These are phyloP conservation scores for Cassiopea andromeda DNA, from an alignment of 30 jellyfish, hydroid and myxozoan species.

Conservation along the genomic window DNA sequence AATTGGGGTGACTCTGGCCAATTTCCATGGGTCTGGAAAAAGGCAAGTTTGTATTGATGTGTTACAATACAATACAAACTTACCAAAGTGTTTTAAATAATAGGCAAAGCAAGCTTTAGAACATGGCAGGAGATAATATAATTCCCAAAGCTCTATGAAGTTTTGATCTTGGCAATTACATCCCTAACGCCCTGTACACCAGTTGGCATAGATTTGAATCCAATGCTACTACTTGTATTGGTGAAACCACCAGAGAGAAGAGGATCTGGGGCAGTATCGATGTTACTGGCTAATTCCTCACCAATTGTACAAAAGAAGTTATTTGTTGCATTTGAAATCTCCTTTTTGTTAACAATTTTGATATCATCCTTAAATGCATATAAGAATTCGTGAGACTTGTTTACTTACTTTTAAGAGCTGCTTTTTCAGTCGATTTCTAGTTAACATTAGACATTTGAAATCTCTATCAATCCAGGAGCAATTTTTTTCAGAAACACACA, in stretches of 20 bases:
- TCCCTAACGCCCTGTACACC: constrained; percentile 11
- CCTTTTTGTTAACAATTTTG: not conserved
- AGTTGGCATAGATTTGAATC: not conserved
- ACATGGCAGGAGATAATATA: constrained; percentile 9
- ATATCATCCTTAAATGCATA: not conserved
- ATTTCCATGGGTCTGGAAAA: constrained; percentile 37
- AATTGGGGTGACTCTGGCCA: constrained; percentile 29
- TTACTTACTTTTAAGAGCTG: not conserved
- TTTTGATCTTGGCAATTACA: constrained; percentile 21
- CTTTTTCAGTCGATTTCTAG: not conserved
- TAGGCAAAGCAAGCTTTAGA: constrained; percentile 22
- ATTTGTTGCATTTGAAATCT: not conserved
- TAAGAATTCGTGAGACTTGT: not conserved
- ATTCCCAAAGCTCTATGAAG: constrained; percentile 24
- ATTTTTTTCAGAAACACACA: not conserved
- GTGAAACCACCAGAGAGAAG: not conserved
- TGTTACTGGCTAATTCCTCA: not conserved
- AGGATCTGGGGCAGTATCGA: not conserved
- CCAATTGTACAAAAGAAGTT: not conserved
- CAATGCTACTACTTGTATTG: not conserved
- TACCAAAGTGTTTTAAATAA: constrained; percentile 32
- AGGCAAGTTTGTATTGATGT: constrained; percentile 17
- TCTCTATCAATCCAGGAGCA: not conserved
- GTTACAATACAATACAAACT: not conserved
- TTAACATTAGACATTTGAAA: not conserved